Conservation (phyloP, 2,888 invertebrate species). For the Leptopterna dolabrata region DNA sequence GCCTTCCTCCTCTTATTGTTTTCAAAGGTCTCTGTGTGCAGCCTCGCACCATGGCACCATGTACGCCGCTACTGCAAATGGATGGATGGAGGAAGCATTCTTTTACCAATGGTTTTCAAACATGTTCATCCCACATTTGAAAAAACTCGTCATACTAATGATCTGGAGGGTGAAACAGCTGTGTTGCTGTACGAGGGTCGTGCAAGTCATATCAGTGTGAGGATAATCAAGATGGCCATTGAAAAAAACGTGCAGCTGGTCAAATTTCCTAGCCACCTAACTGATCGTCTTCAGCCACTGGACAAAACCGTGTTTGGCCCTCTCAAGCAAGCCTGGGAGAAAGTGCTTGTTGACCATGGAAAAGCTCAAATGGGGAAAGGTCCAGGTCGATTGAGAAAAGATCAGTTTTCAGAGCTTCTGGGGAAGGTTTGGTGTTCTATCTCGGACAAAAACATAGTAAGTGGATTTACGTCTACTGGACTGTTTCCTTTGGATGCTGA, state of each 20-base stretch:
- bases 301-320: slow-evolving; percentile 50
- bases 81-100: slow-evolving; percentile 63
- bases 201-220: slow-evolving; percentile 42
- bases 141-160: slow-evolving; percentile 33
- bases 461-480: slow-evolving; percentile 37
- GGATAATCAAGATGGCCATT: slow-evolving; percentile 43
- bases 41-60: slow-evolving; percentile 63
- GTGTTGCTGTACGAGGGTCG: slow-evolving; percentile 2
- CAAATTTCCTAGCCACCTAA: slow-evolving; percentile 52
- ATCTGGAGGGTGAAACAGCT: not conserved
- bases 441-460: slow-evolving; percentile 19
- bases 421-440: slow-evolving; percentile 52
- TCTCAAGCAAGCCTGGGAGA: slow-evolving; percentile 51
- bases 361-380: slow-evolving; percentile 25
- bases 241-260: slow-evolving; percentile 45
- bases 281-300: slow-evolving; percentile 21
- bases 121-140: slow-evolving; percentile 54
- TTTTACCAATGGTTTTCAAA: slow-evolving; percentile 55
- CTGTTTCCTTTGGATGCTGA: slow-evolving; percentile 43
- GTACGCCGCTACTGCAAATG: slow-evolving; percentile 62
- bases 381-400: slow-evolving; percentile 23
- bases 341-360: slow-evolving; percentile 23
- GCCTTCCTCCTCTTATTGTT: slow-evolving; percentile 63
- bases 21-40: slow-evolving; percentile 63
- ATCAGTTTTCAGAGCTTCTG: slow-evolving; percentile 46